Percentiles rank a stretch among this genome's conserved stretches.
These are phyloP conservation scores for Coleophora deauratella DNA, from an alignment of 2,888 invertebrate species.

Conservation along the genomic window DNA sequence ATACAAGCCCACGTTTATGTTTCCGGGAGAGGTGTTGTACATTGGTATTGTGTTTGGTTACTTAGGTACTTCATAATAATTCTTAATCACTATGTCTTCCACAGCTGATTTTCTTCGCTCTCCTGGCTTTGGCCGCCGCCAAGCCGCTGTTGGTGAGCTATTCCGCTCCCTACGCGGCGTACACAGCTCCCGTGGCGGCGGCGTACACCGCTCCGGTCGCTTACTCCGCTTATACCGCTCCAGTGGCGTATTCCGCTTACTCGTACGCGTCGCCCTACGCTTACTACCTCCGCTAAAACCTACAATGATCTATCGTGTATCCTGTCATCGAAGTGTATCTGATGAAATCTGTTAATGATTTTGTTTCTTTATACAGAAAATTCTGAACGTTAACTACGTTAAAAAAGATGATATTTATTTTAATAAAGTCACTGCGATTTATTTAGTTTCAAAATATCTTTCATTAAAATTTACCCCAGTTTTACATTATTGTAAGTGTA, in stretches of 20 bases:
- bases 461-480: no score
- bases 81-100: background rate
- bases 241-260: conserved; percentile 33
- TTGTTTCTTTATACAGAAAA: background rate
- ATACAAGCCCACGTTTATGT: no score
- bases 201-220: conserved; percentile 36
- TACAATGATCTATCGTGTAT: no score
- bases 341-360: background rate
- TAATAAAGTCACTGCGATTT: no score
- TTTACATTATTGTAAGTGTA: no score
- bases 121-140: conserved; percentile 58
- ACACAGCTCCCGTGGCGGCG: conserved; percentile 28
- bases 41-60: no score
- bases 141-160: conserved; percentile 34
- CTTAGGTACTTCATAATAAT: no score
- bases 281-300: conserved; percentile 21
- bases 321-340: background rate
- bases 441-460: no score
- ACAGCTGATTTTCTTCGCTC: conserved; percentile 69
- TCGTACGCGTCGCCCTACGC: conserved; percentile 32
- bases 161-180: conserved; percentile 32
- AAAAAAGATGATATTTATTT: no score
- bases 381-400: background rate
- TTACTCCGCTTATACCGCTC: conserved; percentile 42
- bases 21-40: no score